Conservation (phyloP, 2,113 vertebrate genomes). For the Hyla sarda region DNA sequence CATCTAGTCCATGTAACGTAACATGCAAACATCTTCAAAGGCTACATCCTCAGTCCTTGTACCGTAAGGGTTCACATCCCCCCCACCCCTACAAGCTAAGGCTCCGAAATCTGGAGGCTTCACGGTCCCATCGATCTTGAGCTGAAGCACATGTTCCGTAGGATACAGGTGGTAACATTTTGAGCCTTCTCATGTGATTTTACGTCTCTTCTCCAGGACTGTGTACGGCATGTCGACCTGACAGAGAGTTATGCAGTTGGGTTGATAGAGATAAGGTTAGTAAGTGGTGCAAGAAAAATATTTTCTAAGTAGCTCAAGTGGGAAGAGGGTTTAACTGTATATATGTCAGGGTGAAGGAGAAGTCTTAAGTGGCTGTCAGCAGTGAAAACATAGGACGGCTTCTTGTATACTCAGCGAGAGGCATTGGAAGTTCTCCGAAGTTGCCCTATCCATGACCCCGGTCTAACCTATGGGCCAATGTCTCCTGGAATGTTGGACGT, state of each 20-base stretch:
- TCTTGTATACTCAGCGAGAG: background rate
- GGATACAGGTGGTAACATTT: background rate
- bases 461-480: background rate
- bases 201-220: background rate
- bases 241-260: constrained; percentile 30
- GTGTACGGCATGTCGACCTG: background rate
- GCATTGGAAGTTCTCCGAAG: background rate
- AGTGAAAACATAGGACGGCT: constrained; percentile 34
- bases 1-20: no score
- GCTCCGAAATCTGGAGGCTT: background rate
- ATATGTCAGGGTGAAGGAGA: constrained; percentile 44
- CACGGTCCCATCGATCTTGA: background rate
- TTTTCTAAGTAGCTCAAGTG: constrained; percentile 34
- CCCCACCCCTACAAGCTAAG: background rate
- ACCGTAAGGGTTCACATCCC: no score
- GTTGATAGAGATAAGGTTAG: constrained; percentile 39
- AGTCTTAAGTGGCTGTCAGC: constrained; percentile 46
- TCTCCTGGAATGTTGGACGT: background rate
- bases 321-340: constrained; percentile 9
- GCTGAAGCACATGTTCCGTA: background rate
- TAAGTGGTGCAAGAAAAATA: constrained; percentile 39
- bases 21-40: no score
- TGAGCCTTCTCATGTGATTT: constrained; percentile 6
- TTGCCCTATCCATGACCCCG: constrained; percentile 15
- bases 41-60: no score